Evolutionary conservation across 2,797 vertebrate species (phyloP).

Genomic region (Sparidentex hasta): DNA sequence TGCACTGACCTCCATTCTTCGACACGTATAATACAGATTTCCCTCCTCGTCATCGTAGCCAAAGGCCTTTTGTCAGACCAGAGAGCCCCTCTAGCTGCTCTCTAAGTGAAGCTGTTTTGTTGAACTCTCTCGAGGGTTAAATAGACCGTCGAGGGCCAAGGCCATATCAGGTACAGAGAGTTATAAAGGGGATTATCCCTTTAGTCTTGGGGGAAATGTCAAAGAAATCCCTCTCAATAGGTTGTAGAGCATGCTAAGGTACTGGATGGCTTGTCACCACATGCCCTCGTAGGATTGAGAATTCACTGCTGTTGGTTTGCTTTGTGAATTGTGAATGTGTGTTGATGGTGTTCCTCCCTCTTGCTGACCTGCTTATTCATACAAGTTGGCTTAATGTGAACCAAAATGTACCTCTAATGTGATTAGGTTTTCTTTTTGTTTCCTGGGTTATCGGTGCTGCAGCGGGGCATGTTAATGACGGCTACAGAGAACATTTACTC

Average conservation of each 20-base stretch:
- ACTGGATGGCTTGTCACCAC: slow-evolving; percentile 64
- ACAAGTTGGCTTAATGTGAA: slow-evolving; percentile 22
- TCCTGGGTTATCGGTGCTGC: background rate
- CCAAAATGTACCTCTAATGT: slow-evolving; percentile 11
- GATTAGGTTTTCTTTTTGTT: slow-evolving; percentile 24
- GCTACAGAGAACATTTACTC: slow-evolving; percentile 1
- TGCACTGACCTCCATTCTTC: slow-evolving; percentile 60
- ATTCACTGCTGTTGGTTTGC: slow-evolving; percentile 31
- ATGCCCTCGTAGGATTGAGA: slow-evolving; percentile 50
- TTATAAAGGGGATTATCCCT: slow-evolving; percentile 78
- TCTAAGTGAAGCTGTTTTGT: slow-evolving; percentile 75
- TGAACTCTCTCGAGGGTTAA: slow-evolving; percentile 75
- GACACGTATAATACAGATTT: slow-evolving; percentile 68
- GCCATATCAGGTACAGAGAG: slow-evolving; percentile 74
- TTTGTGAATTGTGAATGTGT: slow-evolving; percentile 39
- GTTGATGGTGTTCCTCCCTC: slow-evolving; percentile 18
- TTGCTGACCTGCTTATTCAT: slow-evolving; percentile 19
- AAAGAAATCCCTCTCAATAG: slow-evolving; percentile 67
- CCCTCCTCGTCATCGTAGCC: slow-evolving; percentile 42
- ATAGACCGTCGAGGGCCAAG: slow-evolving; percentile 69
- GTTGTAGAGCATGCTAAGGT: slow-evolving; percentile 68
- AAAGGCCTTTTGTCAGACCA: slow-evolving; percentile 64
- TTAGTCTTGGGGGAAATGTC: slow-evolving; percentile 72
- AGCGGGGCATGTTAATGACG: background rate
- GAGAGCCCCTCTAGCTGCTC: slow-evolving; percentile 70